A percentile compares a stretch with the other conserved stretches of the same genome.
Evolutionary conservation across 2,113 vertebrate species (phyloP).

Genomic region (Serinus canaria): DNA sequence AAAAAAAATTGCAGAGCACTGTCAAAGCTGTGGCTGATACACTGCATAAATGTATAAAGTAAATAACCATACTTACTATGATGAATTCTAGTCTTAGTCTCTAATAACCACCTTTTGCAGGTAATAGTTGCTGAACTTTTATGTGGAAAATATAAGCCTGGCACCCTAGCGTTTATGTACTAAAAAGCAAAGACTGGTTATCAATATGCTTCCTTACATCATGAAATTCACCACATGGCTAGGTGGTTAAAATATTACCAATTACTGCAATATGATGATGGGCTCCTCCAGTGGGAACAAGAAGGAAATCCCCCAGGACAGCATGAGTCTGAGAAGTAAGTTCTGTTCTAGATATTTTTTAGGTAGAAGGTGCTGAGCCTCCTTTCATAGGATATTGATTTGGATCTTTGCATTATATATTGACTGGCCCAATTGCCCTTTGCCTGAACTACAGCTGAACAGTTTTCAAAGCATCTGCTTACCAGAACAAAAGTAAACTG

Average conservation of each 20-base stretch:
- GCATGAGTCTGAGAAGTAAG: neutral
- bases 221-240: neutral
- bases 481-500: conserved; percentile 29
- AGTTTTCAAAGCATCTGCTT: conserved; percentile 26
- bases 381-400: neutral
- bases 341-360: neutral
- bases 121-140: conserved; percentile 63
- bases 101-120: conserved; percentile 61
- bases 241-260: conserved; percentile 26
- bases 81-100: conserved; percentile 67
- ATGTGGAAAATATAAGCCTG: conserved; percentile 63
- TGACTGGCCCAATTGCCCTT: neutral
- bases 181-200: conserved; percentile 51
- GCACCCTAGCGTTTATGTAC: conserved; percentile 47
- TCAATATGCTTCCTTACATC: conserved; percentile 39
- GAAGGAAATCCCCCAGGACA: neutral
- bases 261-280: neutral
- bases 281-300: neutral
- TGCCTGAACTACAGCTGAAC: conserved; percentile 19
- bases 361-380: neutral
- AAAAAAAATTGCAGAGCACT: conserved; percentile 66
- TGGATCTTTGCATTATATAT: neutral
- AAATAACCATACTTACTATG: conserved; percentile 66
- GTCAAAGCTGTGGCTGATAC: conserved; percentile 68
- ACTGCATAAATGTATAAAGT: conserved; percentile 67